A percentile compares a stretch with the other conserved stretches of the same genome.
These are phyloP conservation scores for Sceliomorpha sp. DNA, from an alignment of 2,888 invertebrate species.

Conservation along the genomic window DNA sequence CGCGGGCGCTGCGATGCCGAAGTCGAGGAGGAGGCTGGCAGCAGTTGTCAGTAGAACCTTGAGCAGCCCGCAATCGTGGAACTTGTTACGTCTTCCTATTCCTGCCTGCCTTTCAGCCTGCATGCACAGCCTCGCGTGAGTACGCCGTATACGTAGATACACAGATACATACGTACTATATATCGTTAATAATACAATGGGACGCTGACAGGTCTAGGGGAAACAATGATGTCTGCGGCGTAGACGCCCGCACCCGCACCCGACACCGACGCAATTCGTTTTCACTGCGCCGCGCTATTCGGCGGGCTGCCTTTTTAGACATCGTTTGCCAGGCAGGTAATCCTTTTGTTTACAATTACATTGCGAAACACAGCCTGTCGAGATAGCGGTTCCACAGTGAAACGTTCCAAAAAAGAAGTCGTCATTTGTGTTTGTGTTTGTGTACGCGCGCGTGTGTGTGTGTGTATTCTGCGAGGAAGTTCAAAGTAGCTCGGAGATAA, in stretches of 20 bases:
- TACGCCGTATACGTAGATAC: too few species aligned
- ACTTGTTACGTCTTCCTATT: slow-evolving; percentile 43
- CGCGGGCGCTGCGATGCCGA: not conserved
- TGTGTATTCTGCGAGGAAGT: too few species aligned
- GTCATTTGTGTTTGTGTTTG: too few species aligned
- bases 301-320: slow-evolving; percentile 26
- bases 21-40: too few species aligned
- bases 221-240: slow-evolving; percentile 51
- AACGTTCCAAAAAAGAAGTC: too few species aligned
- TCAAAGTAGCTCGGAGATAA: too few species aligned
- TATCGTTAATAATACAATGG: slow-evolving; percentile 43
- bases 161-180: too few species aligned
- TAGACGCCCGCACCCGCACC: slow-evolving; percentile 38
- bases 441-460: too few species aligned
- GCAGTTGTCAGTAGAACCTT: too few species aligned
- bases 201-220: slow-evolving; percentile 40
- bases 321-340: slow-evolving; percentile 37
- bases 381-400: slow-evolving; percentile 10
- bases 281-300: slow-evolving; percentile 34
- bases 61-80: slow-evolving; percentile 30
- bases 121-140: too few species aligned
- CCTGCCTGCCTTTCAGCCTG: too few species aligned
- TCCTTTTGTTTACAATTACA: slow-evolving; percentile 48
- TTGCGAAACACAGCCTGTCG: slow-evolving; percentile 21
- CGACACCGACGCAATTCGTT: slow-evolving; percentile 47